Conservation (phyloP, 2,888 invertebrate species). For the Tinea semifulvella region DNA sequence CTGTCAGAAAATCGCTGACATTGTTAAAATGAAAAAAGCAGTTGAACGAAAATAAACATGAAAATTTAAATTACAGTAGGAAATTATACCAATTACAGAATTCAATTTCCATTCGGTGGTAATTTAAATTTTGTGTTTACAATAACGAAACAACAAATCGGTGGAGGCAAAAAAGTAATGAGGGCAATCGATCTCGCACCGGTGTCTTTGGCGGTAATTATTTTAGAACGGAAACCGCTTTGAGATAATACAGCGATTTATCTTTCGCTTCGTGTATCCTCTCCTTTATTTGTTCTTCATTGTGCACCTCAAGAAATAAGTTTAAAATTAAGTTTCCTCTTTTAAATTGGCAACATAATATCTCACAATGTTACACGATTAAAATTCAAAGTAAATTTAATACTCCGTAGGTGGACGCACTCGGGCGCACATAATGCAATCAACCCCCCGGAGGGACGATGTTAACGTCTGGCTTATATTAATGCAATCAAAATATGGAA, state of each 20-base stretch:
- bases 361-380: background rate
- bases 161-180: slow-evolving; percentile 37
- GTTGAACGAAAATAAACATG: too few species aligned
- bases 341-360: background rate
- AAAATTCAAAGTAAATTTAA: slow-evolving; percentile 2
- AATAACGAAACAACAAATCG: slow-evolving; percentile 28
- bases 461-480: slow-evolving; percentile 45
- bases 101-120: slow-evolving; percentile 6
- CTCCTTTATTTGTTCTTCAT: slow-evolving; percentile 17
- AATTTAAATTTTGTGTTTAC: slow-evolving; percentile 1
- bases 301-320: background rate
- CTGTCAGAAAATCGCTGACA: too few species aligned
- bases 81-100: slow-evolving; percentile 3
- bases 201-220: slow-evolving; percentile 32
- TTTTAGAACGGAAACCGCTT: slow-evolving; percentile 40
- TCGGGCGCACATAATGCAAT: slow-evolving; percentile 32
- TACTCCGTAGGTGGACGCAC: slow-evolving; percentile 1
- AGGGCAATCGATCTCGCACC: slow-evolving; percentile 34
- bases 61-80: slow-evolving; percentile 8
- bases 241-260: slow-evolving; percentile 43
- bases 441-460: slow-evolving; percentile 40
- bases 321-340: slow-evolving; percentile 2
- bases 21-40: too few species aligned
- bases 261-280: slow-evolving; percentile 32
- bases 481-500: slow-evolving; percentile 60